phyloP scores from a whole-genome alignment of 2,888 invertebrate species.

The Griposia aprilina region DNA sequence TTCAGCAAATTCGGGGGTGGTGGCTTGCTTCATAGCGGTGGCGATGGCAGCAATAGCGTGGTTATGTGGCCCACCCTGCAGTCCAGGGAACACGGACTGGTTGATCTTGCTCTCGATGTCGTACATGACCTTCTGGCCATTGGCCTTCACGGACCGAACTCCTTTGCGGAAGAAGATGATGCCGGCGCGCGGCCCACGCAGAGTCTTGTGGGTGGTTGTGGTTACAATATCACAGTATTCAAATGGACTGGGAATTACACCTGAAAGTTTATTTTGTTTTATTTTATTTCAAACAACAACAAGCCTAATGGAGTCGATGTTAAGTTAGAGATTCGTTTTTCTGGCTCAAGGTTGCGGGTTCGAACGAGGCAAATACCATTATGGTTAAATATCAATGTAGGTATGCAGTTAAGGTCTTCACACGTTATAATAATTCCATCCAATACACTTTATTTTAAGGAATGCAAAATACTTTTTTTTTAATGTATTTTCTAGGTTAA shows the following conservation, averaged over 20 bases:
- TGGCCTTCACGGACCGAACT: constrained; percentile 93
- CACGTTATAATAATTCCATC: neutral
- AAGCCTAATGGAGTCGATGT: neutral
- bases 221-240: constrained; percentile 97
- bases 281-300: neutral
- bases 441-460: neutral
- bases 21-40: constrained; percentile 97
- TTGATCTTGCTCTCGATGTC: constrained; percentile 97
- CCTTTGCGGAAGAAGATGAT: constrained; percentile 98
- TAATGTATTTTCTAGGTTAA: neutral
- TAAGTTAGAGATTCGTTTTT: neutral
- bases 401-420: constrained; percentile 1
- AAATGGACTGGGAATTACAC: constrained; percentile 96
- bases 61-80: constrained; percentile 99
- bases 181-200: constrained; percentile 96
- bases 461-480: neutral
- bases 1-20: constrained; percentile 94
- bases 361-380: neutral
- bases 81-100: constrained; percentile 96
- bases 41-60: constrained; percentile 99
- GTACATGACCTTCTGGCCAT: constrained; percentile 95
- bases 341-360: neutral
- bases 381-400: neutral
- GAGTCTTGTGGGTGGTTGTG: constrained; percentile 98
- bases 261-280: constrained; percentile 72